Conservation (phyloP, 2,113 vertebrate species). For the Sorex fumeus region DNA sequence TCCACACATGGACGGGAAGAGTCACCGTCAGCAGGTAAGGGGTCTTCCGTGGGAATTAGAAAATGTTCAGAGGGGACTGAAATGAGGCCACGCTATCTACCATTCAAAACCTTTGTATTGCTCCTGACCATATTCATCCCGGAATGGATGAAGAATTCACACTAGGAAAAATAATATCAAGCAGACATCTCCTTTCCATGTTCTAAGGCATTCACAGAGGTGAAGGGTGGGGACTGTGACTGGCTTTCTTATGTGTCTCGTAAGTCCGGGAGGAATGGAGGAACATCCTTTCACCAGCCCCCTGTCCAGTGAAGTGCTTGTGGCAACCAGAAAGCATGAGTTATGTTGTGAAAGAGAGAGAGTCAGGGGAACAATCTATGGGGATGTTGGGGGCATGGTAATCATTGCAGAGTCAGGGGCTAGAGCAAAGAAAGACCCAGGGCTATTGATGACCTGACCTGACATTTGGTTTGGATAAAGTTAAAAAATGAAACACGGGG, state of each 20-base stretch:
- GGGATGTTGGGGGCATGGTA: too few relatives aligned
- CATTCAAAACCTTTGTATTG: neutral
- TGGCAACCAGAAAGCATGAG: neutral
- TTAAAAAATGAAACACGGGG: too few relatives aligned
- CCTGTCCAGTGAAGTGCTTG: neutral
- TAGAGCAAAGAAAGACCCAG: neutral
- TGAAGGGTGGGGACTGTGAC: too few relatives aligned
- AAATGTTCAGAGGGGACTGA: neutral
- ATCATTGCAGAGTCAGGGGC: too few relatives aligned
- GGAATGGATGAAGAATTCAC: neutral
- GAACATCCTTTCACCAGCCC: too few relatives aligned
- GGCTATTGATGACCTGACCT: neutral
- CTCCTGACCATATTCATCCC: neutral
- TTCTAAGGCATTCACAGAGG: neutral
- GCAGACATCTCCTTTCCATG: neutral
- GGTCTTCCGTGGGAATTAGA: slow-evolving; percentile 28
- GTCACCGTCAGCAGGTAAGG: neutral
- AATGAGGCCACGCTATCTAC: neutral
- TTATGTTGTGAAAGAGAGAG: neutral
- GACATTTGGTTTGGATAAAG: neutral
- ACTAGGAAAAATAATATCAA: neutral
- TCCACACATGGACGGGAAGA: neutral
- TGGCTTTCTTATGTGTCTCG: too few relatives aligned
- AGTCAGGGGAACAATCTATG: neutral
- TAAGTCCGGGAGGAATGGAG: too few relatives aligned